A percentile compares a stretch with the other conserved stretches of the same genome.
These are phyloP conservation scores for Pollicipes pollicipes DNA, from an alignment of 1,140 invertebrate genomes.

Conservation along the genomic window DNA sequence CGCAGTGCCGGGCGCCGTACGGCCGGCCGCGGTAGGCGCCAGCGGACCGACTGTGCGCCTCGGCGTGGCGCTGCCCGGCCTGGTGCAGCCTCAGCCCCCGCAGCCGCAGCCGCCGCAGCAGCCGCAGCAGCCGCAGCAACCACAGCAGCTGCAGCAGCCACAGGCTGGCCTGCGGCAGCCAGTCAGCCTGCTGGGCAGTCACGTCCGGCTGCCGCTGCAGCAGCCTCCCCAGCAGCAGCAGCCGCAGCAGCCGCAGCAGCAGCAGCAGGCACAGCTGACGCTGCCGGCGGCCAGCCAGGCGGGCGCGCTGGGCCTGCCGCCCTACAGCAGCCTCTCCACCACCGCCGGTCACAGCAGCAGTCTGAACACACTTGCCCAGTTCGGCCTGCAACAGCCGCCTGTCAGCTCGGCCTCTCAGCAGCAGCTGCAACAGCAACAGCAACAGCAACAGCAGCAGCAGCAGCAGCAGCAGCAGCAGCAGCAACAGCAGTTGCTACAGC, in stretches of 20 bases:
- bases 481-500: conserved; percentile 12
- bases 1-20: not conserved
- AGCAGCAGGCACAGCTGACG: not conserved
- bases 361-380: not conserved
- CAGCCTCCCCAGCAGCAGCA: not conserved
- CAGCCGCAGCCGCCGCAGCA: not conserved
- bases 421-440: too few relatives aligned
- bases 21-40: not conserved
- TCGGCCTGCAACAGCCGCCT: conserved; percentile 5
- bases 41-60: not conserved
- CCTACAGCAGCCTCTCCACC: conserved; percentile 5
- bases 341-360: conserved; percentile 9
- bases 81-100: not conserved
- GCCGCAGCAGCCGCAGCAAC: too few relatives aligned
- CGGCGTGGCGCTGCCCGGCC: not conserved
- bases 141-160: not conserved
- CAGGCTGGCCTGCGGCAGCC: not conserved
- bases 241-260: not conserved
- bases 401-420: conserved; percentile 8
- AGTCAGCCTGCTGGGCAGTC: not conserved
- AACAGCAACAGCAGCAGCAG: conserved; percentile 15
- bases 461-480: conserved; percentile 18
- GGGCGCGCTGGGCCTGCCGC: not conserved
- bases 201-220: not conserved
- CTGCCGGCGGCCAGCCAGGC: not conserved